A percentile compares a stretch with the other conserved stretches of the same genome.
phyloP scores from a whole-genome alignment of 2,113 vertebrate genomes.

The Vulpes vulpes region DNA sequence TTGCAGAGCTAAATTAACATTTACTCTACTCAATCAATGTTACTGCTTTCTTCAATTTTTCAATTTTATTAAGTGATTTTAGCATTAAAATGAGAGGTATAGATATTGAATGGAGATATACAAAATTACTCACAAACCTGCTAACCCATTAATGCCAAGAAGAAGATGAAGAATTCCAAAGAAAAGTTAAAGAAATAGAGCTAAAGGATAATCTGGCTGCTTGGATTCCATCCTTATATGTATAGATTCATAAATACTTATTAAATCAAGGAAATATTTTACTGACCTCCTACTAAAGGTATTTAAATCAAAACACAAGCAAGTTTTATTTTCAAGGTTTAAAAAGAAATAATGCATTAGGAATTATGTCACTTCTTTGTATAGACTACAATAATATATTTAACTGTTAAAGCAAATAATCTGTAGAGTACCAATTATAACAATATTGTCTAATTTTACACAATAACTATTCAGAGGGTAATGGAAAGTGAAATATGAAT shows the following conservation, averaged over 20 bases:
- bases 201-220: background rate
- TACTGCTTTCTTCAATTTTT: background rate
- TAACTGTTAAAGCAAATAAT: background rate
- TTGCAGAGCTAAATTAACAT: background rate
- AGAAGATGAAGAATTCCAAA: background rate
- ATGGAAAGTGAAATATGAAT: background rate
- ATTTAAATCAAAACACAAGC: background rate
- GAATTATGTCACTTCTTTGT: background rate
- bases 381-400: background rate
- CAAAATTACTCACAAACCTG: background rate
- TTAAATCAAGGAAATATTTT: background rate
- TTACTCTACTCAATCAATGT: background rate
- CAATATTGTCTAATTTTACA: background rate
- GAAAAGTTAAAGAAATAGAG: background rate
- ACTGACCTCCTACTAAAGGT: background rate
- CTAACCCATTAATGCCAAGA: background rate
- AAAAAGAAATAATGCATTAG: background rate
- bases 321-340: background rate
- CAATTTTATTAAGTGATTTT: background rate
- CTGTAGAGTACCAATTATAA: background rate
- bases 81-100: background rate
- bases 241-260: background rate
- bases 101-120: background rate
- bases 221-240: background rate
- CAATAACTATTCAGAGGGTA: background rate